Conservation (phyloP, 2,888 invertebrate genomes). For the Anticlea derivata region DNA sequence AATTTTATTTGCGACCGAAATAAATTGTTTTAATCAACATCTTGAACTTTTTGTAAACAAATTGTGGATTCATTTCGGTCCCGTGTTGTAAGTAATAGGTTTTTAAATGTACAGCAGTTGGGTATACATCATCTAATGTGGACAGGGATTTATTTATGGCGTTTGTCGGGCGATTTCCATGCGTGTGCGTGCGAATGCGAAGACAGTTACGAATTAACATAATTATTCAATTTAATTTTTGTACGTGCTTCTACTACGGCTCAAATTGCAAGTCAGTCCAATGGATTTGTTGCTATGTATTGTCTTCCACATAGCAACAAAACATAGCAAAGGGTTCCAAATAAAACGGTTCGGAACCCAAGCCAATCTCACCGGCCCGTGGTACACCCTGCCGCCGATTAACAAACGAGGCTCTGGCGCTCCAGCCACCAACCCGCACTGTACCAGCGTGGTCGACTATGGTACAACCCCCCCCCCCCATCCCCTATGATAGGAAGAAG, state of each 20-base stretch:
- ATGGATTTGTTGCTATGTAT: not conserved
- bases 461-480: too few species aligned
- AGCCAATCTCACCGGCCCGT: too few species aligned
- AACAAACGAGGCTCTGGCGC: too few species aligned
- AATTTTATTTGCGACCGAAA: constrained; percentile 60
- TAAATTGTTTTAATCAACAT: constrained; percentile 55
- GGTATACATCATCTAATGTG: constrained; percentile 56
- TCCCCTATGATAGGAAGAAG: too few species aligned
- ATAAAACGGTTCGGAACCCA: too few species aligned
- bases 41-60: constrained; percentile 55
- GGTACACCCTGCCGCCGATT: too few species aligned
- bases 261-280: too few species aligned
- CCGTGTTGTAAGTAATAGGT: constrained; percentile 70
- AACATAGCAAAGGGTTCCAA: too few species aligned
- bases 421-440: too few species aligned
- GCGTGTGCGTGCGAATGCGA: constrained; percentile 12
- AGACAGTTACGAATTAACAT: constrained; percentile 14
- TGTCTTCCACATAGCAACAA: too few species aligned
- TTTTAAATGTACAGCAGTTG: constrained; percentile 61
- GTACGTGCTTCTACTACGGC: not conserved
- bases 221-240: constrained; percentile 4
- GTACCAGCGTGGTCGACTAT: too few species aligned
- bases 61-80: constrained; percentile 51
- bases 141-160: constrained; percentile 48
- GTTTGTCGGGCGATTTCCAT: constrained; percentile 34